Evolutionary conservation across 2,113 vertebrate species (phyloP), one percentile per base, ranked within the genome.

Genomic region (Carassius carassius): DNA sequence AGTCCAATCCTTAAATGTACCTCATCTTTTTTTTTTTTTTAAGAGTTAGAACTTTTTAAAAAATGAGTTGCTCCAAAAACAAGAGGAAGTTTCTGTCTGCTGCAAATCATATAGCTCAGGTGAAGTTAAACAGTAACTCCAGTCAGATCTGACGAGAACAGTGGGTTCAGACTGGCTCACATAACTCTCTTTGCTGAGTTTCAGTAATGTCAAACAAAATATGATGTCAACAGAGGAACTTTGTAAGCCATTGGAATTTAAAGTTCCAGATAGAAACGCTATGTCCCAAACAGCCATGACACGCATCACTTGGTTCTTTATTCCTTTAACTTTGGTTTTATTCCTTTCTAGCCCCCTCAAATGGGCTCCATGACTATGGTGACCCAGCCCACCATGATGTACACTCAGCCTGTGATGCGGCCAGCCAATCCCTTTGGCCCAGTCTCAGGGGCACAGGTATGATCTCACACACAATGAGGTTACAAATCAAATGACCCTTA

Each of bases 331-430:
- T 25, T 73, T 19, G 11, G 8, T 77, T 23, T 83, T 23, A 17
- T 79, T 32, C 47, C 62, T 23, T 23, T 89, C 86, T 79, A 98
- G 96, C 95, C 96, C 0, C 95, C 96, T 14, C 95, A 96, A 90
- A 95, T 98, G 95, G 96, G 95, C 92, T 95, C 93, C 76, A 94
- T 98, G 91, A 92, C 95, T 62, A 95, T 98, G 92, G 98, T 98
- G 95, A 97, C 96, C 17, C 97, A 98, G 86, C 97, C 97, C 91
- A 95, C 96, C 63, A 95, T 99, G 95, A 97, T 98, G 95, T 99
- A 98, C 90, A 95, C 92, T 63, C 97, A 99, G 88, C 97, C 97
- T 84, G 95, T 96, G 88, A 97, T 99, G 96, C 96, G 96, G 94
- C 96, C 96, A 82, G 94, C 97, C 88, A 99, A 99, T 89, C 97